Base-by-base conservation (phyloP, 1,140 invertebrate genomes). In the Drosophila orena region DNA sequence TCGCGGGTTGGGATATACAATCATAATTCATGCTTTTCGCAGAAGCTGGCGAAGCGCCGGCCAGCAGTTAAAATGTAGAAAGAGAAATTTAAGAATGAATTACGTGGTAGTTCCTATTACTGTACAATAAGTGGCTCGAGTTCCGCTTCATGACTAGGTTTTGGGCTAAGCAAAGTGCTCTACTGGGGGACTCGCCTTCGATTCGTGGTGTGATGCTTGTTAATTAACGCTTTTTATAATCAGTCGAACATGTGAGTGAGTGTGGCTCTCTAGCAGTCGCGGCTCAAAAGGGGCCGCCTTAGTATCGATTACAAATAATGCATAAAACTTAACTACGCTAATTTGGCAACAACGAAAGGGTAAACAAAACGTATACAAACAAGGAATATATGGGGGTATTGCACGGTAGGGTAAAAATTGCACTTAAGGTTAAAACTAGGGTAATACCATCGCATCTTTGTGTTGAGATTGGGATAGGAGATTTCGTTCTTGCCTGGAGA, bases 281-380 rank as follows among this genome's bases (percentile, higher is more conserved):
- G 38, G 54, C 54, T 43, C n/a, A 42, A 56, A 17, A 42, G 37
- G 14, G 22, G 22, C 37, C 54, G 50, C 22, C n/a, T 17, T 52
- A 17, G 54, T 17, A 37, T 64, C 43, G 30, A 58, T 42, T 42
- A 37, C 43, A 59, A 60, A 58, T 56, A 60, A 85, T 58, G 52
- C 62, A 64, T 86, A 76, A 83, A 86, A 86, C 83, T 88, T 88
- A 86, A 73, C 74, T 88, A 79, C 52, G 83, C 79, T 86, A 86
- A 86, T 86, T 86, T 86, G 83, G 83, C 83, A 86, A 88, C 83
- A 85, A 85, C 74, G 78, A 75, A 85, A 66, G 52, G 34, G 68
- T 22, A 55, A 60, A 70, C 58, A 50, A 62, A 73, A 71, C 53
- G 34, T 60, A 71, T 55, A 74, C 24, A 61, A 50, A 61, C 47